These are phyloP conservation scores for Cephus cinctus DNA, from an alignment of 1,140 invertebrate genomes.

Conservation along the genomic window DNA sequence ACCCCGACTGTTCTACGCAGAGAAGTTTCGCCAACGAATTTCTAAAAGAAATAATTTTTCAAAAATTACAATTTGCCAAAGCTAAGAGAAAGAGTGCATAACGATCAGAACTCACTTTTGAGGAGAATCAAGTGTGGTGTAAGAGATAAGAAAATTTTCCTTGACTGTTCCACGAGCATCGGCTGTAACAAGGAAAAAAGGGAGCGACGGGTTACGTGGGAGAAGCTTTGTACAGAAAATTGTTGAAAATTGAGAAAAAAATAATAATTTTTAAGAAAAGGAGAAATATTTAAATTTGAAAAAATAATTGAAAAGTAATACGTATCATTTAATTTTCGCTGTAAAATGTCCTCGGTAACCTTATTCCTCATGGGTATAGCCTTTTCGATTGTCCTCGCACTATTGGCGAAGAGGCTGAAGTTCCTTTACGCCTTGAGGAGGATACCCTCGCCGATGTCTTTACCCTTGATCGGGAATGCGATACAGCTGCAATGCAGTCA, in stretches of 20 bases:
- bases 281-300: not conserved
- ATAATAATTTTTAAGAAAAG: not conserved
- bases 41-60: not conserved
- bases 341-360: not conserved
- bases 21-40: not conserved
- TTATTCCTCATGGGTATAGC: no score
- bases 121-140: no score
- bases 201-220: not conserved
- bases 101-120: no score
- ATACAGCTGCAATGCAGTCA: conserved; percentile 36
- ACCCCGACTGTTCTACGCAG: not conserved
- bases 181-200: not conserved
- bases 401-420: conserved; percentile 26
- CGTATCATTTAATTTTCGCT: no score
- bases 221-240: not conserved
- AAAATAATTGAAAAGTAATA: not conserved
- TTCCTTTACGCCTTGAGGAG: conserved; percentile 36
- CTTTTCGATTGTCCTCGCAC: conserved; percentile 10
- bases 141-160: no score
- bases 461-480: conserved; percentile 45
- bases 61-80: not conserved
- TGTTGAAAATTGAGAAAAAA: not conserved
- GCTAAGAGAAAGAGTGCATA: no score
- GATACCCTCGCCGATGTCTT: conserved; percentile 36
- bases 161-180: no score